These are phyloP conservation scores for Drosophila teissieri DNA, from an alignment of 1,140 invertebrate genomes.

Conservation along the genomic window DNA sequence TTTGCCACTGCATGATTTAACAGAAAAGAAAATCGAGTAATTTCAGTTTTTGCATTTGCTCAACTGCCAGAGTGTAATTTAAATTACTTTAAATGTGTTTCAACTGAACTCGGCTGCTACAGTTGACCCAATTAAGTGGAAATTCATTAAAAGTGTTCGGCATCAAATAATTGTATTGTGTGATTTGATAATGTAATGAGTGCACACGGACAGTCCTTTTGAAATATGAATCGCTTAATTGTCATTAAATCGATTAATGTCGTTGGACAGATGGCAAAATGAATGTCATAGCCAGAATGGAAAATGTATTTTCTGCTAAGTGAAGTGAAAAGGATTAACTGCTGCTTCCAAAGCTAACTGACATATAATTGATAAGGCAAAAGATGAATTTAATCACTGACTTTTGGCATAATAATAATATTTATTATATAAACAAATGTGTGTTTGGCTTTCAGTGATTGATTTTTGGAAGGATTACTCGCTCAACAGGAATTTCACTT, in stretches of 20 bases:
- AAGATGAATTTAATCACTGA: not conserved
- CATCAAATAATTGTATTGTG: slow-evolving; percentile 37
- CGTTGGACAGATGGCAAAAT: slow-evolving; percentile 8
- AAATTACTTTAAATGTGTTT: slow-evolving; percentile 30
- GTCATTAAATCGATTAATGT: slow-evolving; percentile 49
- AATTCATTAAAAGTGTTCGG: slow-evolving; percentile 34
- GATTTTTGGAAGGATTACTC: too few relatives aligned
- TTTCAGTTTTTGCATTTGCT: slow-evolving; percentile 57
- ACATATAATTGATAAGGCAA: not conserved
- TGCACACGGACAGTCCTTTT: slow-evolving; percentile 16
- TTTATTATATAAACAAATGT: too few relatives aligned
- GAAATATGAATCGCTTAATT: slow-evolving; percentile 29
- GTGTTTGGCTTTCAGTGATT: too few relatives aligned
- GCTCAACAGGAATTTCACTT: not conserved
- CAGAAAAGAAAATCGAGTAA: slow-evolving; percentile 37
- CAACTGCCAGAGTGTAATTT: slow-evolving; percentile 20
- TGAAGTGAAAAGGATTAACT: slow-evolving; percentile 13
- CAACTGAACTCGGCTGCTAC: slow-evolving; percentile 10
- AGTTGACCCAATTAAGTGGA: slow-evolving; percentile 44
- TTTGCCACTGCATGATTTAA: slow-evolving; percentile 38
- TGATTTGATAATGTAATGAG: slow-evolving; percentile 26
- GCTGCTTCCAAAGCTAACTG: slow-evolving; percentile 5
- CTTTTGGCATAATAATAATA: too few relatives aligned
- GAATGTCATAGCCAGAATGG: slow-evolving; percentile 15
- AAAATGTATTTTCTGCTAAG: slow-evolving; percentile 16